These are phyloP conservation scores for Shargacucullia verbasci DNA, from an alignment of 2,888 invertebrate species.

Conservation along the genomic window DNA sequence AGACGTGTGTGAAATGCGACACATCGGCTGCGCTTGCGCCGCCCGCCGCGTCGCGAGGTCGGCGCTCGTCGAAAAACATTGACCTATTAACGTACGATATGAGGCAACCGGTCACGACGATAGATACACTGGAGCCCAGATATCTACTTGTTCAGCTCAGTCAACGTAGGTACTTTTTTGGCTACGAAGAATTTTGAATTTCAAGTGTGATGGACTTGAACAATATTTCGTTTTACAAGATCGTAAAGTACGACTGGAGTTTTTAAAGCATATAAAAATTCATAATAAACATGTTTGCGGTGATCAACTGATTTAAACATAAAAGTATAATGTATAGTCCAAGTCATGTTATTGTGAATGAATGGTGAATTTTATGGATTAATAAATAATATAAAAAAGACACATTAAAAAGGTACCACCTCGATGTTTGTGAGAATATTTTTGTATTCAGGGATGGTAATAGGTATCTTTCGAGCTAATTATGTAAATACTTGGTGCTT, in stretches of 20 bases:
- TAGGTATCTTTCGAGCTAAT: too few relatives aligned
- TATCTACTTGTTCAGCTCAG: constrained; percentile 40
- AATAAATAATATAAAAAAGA: constrained; percentile 41
- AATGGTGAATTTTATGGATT: constrained; percentile 39
- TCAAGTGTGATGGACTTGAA: constrained; percentile 15
- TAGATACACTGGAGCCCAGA: constrained; percentile 52
- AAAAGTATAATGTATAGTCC: constrained; percentile 34
- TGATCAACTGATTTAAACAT: constrained; percentile 29
- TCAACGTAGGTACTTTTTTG: neutral
- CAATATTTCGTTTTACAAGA: constrained; percentile 33
- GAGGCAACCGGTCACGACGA: constrained; percentile 58
- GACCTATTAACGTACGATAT: constrained; percentile 65
- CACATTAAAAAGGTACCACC: constrained; percentile 24
- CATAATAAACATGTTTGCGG: constrained; percentile 37
- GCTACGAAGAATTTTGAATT: constrained; percentile 2
- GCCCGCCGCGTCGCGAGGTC: constrained; percentile 56
- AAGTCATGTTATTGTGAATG: constrained; percentile 23
- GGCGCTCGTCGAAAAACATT: constrained; percentile 62
- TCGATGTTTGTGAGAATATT: too few relatives aligned
- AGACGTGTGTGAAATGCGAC: constrained; percentile 49
- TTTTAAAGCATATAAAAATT: constrained; percentile 25
- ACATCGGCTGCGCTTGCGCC: constrained; percentile 48
- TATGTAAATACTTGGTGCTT: too few relatives aligned
- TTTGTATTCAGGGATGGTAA: too few relatives aligned
- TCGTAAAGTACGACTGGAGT: constrained; percentile 30